These are phyloP conservation scores for Drosophila gaucha DNA, from an alignment of 2,888 invertebrate species.

Conservation along the genomic window DNA sequence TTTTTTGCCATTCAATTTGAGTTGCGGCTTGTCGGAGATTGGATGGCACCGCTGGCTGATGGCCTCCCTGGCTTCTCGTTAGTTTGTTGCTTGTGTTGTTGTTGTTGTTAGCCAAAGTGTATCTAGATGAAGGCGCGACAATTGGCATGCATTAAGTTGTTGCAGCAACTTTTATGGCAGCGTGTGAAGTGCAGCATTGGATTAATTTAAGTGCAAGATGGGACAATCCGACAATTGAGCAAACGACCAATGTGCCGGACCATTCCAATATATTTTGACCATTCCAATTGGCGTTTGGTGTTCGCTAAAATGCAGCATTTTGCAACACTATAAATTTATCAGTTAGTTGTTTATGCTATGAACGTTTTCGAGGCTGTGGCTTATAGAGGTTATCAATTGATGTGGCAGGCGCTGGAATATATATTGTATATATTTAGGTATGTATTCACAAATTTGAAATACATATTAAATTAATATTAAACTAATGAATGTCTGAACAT, in stretches of 20 bases:
- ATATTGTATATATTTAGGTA: background rate
- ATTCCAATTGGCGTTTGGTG: constrained; percentile 15
- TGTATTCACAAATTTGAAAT: no score
- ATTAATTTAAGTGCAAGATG: constrained; percentile 58
- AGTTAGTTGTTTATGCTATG: background rate
- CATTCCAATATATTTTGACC: constrained; percentile 31
- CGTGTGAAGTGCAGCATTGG: constrained; percentile 69
- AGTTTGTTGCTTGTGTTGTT: constrained; percentile 21
- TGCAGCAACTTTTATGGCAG: constrained; percentile 61
- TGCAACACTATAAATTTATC: background rate
- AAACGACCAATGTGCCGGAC: constrained; percentile 2
- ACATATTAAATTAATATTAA: background rate
- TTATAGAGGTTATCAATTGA: background rate
- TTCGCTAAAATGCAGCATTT: constrained; percentile 1
- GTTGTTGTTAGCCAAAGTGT: constrained; percentile 71
- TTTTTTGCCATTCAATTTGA: constrained; percentile 75
- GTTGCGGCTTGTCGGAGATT: constrained; percentile 63
- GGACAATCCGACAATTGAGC: constrained; percentile 45
- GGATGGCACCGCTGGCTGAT: constrained; percentile 49
- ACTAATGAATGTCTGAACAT: background rate
- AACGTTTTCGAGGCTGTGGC: background rate
- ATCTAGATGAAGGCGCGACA: constrained; percentile 81
- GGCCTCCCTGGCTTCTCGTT: constrained; percentile 61
- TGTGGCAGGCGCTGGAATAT: background rate
- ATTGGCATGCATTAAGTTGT: constrained; percentile 80